Conservation (phyloP, 1,140 invertebrate species). For the Aphidius ervi region DNA sequence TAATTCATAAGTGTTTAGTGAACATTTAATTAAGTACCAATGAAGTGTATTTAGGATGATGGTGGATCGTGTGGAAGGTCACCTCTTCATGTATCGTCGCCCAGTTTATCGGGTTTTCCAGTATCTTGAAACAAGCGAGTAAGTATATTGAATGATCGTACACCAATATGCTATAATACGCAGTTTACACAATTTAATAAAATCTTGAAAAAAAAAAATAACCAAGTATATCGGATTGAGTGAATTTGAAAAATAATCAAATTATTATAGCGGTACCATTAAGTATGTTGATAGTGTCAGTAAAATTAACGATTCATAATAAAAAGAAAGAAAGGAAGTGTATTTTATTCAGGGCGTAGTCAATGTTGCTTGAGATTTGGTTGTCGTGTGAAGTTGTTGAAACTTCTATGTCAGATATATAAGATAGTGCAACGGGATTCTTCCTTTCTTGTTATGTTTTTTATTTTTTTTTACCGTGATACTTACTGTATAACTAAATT, state of each 20-base stretch:
- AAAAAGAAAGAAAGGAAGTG: background rate
- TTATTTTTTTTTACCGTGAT: background rate
- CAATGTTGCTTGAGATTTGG: too few species aligned
- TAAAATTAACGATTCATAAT: slow-evolving; percentile 20
- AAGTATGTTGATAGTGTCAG: background rate
- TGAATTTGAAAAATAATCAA: too few species aligned
- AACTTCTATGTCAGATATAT: background rate
- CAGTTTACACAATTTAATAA: too few species aligned
- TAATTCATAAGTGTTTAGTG: background rate
- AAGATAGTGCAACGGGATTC: slow-evolving; percentile 14
- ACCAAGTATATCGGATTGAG: too few species aligned
- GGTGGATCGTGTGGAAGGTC: slow-evolving; percentile 66
- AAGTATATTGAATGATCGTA: slow-evolving; percentile 33
- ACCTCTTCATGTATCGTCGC: slow-evolving; percentile 68
- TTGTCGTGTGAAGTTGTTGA: too few species aligned
- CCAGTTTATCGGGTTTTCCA: slow-evolving; percentile 73
- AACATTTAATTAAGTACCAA: slow-evolving; percentile 30
- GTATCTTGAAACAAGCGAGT: slow-evolving; percentile 65
- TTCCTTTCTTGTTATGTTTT: slow-evolving; percentile 12
- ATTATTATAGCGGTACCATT: too few species aligned
- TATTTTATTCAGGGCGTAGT: too few species aligned
- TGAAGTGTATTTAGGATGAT: slow-evolving; percentile 53
- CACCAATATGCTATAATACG: too few species aligned
- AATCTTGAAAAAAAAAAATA: too few species aligned
- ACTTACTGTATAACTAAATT: slow-evolving; percentile 1